A percentile compares a stretch with the other conserved stretches of the same genome.
Evolutionary conservation across 1,140 invertebrate genomes (phyloP).

Genomic region (Papilio aristodemus): DNA sequence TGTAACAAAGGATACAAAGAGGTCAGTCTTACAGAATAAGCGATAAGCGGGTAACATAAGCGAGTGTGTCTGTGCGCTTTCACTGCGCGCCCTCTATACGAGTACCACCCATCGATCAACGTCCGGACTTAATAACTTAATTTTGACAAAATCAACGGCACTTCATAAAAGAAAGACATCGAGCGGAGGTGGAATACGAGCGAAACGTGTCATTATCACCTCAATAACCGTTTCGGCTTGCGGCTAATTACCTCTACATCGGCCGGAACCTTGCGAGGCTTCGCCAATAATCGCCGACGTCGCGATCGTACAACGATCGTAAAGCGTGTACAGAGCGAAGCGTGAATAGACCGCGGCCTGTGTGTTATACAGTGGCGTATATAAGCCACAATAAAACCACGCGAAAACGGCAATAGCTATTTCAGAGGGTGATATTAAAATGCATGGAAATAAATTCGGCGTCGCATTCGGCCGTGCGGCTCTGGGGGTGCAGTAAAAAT

Average conservation of each 20-base stretch:
- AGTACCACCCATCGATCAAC: slow-evolving; percentile 69
- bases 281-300: slow-evolving; percentile 64
- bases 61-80: slow-evolving; percentile 46
- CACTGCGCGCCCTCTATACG: slow-evolving; percentile 62
- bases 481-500: slow-evolving; percentile 80
- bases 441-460: slow-evolving; percentile 80
- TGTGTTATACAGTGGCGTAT: slow-evolving; percentile 43
- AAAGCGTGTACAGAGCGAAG: slow-evolving; percentile 62
- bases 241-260: slow-evolving; percentile 60
- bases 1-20: background rate
- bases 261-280: slow-evolving; percentile 60
- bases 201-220: slow-evolving; percentile 55
- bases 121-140: slow-evolving; percentile 73
- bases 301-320: slow-evolving; percentile 46
- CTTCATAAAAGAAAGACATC: slow-evolving; percentile 65
- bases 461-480: slow-evolving; percentile 76
- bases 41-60: background rate
- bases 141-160: slow-evolving; percentile 58
- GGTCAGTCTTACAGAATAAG: slow-evolving; percentile 1
- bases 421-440: slow-evolving; percentile 80
- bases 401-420: slow-evolving; percentile 78
- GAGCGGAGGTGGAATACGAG: slow-evolving; percentile 39
- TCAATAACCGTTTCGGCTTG: slow-evolving; percentile 51
- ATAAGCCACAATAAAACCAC: slow-evolving; percentile 73
- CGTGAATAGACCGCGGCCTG: slow-evolving; percentile 44